Percentiles rank a stretch among this genome's conserved stretches.
Conservation (phyloP, 2,888 invertebrate genomes). For the Lithophane semibrunnea region DNA sequence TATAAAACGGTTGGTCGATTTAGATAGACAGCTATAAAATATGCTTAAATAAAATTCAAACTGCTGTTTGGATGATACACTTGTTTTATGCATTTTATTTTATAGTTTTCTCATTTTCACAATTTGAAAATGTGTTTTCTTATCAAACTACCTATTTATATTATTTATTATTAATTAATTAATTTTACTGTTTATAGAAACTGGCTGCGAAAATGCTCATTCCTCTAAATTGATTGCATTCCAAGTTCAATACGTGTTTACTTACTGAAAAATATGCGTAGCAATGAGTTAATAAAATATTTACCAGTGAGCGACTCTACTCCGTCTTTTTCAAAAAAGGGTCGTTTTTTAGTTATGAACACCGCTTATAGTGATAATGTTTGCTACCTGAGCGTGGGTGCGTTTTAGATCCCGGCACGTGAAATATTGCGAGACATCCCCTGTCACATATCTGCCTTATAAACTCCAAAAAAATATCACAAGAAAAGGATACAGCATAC, state of each 20-base stretch:
- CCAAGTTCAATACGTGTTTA: no score
- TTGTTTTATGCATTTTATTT: background rate
- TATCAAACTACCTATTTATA: background rate
- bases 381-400: constrained; percentile 89
- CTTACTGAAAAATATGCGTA: background rate
- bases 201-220: background rate
- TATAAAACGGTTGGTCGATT: background rate
- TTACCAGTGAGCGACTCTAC: constrained; percentile 67
- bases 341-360: constrained; percentile 82
- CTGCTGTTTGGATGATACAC: background rate
- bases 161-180: background rate
- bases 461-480: constrained; percentile 73
- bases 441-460: constrained; percentile 86
- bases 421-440: constrained; percentile 88
- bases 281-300: background rate
- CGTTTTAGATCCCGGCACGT: constrained; percentile 82
- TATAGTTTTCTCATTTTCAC: background rate
- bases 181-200: background rate
- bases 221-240: background rate
- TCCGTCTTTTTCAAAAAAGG: constrained; percentile 61
- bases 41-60: background rate
- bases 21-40: background rate
- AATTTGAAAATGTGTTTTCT: background rate
- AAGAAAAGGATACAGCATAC: constrained; percentile 72
- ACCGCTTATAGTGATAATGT: constrained; percentile 88